Conservation (phyloP, 2,113 vertebrate species). For the Lanius ludovicianus region DNA sequence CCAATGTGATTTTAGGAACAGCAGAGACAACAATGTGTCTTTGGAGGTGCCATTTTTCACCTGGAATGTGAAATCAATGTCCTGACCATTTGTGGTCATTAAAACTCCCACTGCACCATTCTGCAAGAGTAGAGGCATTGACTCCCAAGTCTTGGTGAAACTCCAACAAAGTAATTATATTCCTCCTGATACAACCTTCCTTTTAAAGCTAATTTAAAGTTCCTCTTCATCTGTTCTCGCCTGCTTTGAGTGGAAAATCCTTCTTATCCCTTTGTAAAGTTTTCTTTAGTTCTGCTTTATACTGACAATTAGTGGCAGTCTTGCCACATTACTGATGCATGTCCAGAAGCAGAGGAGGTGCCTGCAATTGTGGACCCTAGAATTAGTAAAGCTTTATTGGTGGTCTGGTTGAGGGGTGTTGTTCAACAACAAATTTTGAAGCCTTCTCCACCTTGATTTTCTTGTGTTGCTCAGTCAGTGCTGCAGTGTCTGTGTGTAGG, state of each 20-base stretch:
- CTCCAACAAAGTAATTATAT: conserved; percentile 25
- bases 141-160: conserved; percentile 38
- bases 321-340: not conserved
- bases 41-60: conserved; percentile 54
- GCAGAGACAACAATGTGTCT: conserved; percentile 25
- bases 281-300: not conserved
- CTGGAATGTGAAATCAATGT: conserved; percentile 59
- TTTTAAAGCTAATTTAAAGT: conserved; percentile 40
- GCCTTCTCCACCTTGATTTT: not conserved
- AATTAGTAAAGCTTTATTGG: not conserved
- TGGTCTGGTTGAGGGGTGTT: not conserved
- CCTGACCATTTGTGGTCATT: conserved; percentile 41
- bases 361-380: not conserved
- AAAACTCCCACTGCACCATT: conserved; percentile 29
- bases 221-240: not conserved
- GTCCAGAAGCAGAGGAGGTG: accelerated
- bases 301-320: not conserved
- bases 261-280: conserved; percentile 33
- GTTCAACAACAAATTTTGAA: not conserved
- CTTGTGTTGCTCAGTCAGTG: not conserved
- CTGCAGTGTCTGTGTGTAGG: too few relatives aligned
- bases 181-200: not conserved
- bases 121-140: conserved; percentile 28
- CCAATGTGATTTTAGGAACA: not conserved
- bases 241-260: not conserved